These are phyloP conservation scores for Gallinago nigripennis DNA, from an alignment of 2,797 vertebrate species.

Conservation along the genomic window DNA sequence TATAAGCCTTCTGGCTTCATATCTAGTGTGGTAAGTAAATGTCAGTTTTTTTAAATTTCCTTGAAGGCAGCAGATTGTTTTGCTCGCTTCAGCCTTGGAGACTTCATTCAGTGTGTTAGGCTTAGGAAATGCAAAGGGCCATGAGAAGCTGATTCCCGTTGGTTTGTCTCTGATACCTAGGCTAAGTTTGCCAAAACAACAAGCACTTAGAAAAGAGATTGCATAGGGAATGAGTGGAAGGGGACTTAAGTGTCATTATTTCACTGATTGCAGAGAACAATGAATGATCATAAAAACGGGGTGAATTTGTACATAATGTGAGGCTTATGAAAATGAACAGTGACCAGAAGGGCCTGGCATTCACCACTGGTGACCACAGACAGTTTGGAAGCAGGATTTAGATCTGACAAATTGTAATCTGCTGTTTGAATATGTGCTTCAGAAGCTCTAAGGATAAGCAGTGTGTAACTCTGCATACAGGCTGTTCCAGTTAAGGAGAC, in stretches of 20 bases:
- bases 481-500: not conserved
- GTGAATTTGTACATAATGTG: not conserved
- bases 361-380: not conserved
- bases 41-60: not conserved
- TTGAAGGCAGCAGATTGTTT: not conserved
- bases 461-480: not conserved
- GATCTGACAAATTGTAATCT: not conserved
- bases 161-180: not conserved
- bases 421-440: not conserved
- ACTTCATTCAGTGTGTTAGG: not conserved
- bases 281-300: not conserved
- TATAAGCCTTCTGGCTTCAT: not conserved
- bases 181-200: not conserved
- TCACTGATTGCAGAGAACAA: not conserved
- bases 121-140: not conserved
- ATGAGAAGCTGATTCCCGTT: not conserved
- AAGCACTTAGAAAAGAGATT: not conserved
- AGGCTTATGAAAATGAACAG: not conserved
- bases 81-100: not conserved
- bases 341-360: not conserved
- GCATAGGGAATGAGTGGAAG: not conserved
- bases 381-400: not conserved
- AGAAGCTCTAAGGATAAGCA: not conserved
- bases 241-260: fast-evolving
- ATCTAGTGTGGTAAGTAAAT: not conserved